Base-by-base conservation (phyloP, 2,888 invertebrate species). In the Limnephilus auricula region DNA sequence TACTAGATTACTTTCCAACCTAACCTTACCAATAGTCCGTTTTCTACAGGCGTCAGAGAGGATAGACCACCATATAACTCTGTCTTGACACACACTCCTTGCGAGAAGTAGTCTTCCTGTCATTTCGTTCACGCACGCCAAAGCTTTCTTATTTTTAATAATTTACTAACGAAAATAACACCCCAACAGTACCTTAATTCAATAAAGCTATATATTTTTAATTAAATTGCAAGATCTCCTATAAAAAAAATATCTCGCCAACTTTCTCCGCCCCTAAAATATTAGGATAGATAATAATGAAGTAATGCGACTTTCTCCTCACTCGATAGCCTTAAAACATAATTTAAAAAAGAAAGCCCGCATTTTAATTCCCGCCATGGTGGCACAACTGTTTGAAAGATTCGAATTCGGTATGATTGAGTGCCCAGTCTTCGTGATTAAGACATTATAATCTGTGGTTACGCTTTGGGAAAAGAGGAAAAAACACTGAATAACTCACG, bases 391-490 rank as follows among this genome's bases (percentile, higher is more conserved):
- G 82, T 89, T 83, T 50, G n/a, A 34, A 90, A 90, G 65, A 80
- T 89, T 89, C 78, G 84, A 91, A 91, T 89, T 89, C 86, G 79
- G 79, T 85, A 45, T 87, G 91, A 91, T 91, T 91, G 91, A 91
- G 91, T 89, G 91, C 80, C 45, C 89, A 89, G 89, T 91, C 91
- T 91, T 91, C 91, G 91, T 91, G 91, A 92, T 92, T 92, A 92
- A 92, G 91, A 92, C 91, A 92, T 92, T 92, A 92, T 89, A 82
- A 89, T 92, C 91, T 92, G 91, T 92, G 91, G 91, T 92, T 90
- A 90, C 90, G 86, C 91, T 89, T 89, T 82, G 82, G 34, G 82
- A 80, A n/a, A 31, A 50, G 87, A 65, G 32, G 32, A 32, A 31
- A 65, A 65, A 85, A 40, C 32, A 13, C 4, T 13, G 32, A 78